Base-by-base conservation (phyloP, 2,888 invertebrate genomes). In the Caenorhabditis sulstoni region DNA sequence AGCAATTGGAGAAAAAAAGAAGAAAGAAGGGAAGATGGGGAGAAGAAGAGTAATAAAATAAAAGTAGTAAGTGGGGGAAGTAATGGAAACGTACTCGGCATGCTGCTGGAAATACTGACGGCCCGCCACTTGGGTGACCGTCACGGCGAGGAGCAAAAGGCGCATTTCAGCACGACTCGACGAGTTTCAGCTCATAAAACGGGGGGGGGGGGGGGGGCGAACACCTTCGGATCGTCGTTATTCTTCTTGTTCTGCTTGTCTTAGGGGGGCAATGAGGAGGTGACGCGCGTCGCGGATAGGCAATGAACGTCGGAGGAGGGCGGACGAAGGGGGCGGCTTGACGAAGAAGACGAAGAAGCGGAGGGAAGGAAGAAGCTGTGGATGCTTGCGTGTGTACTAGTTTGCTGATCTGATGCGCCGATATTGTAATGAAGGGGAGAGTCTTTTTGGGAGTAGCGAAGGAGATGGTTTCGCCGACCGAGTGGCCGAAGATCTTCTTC, bases 331-430 rank as follows among this genome's bases (percentile, higher is more conserved):
- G 59, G 57, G 47, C 66, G 58, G 62, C 14, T 59, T 23, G 39
- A n/a, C 5, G 58, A 52, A 57, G 62, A 61, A 71, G 47, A 53
- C n/a, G 67, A 65, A 47, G 58, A 44, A 41, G 44, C 41, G 14
- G 58, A 29, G 16, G n/a, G 45, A 45, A 44, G 45, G 67, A 67
- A 68, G 76, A 76, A 70, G 62, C 68, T 62, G 64, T 62, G 67
- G 76, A 64, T 65, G 73, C 29, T 50, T 39, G 41, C 37, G 62
- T 49, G 64, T 49, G 37, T 68, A 76, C 76, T 76, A 76, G 67
- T 76, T 68, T 67, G 61, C 68, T 76, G 76, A 76, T 76, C 68
- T 68, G 76, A 76, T 76, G 64, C 67, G 64, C 62, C 68, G 76
- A 76, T 76, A 68, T 68, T 67, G 75, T 75, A 67, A 76, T 67